phyloP scores from a whole-genome alignment of 2,113 vertebrate species.

The Microtus montanus region DNA sequence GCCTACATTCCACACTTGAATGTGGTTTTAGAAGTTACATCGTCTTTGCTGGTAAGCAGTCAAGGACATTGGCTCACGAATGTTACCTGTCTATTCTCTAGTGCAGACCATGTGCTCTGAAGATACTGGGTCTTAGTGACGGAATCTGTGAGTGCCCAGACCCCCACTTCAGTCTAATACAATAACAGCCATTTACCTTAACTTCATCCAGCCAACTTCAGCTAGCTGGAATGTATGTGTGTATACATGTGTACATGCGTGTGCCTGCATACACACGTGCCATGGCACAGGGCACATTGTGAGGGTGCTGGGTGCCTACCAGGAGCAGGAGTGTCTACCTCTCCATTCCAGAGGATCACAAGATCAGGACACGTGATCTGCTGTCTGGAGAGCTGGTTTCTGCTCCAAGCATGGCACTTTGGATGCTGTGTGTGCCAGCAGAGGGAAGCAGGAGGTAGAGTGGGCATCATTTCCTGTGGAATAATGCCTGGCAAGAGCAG shows the following conservation, averaged over 20 bases:
- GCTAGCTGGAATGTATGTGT: not conserved
- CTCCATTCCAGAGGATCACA: not conserved
- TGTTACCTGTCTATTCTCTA: not conserved
- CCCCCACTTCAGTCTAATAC: not conserved
- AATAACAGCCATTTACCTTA: not conserved
- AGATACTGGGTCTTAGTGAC: not conserved
- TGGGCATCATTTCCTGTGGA: not conserved
- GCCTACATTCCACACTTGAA: too few relatives aligned
- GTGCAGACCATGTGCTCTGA: fast-evolving
- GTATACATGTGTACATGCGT: too few relatives aligned
- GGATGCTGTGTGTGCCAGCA: not conserved
- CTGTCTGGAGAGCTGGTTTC: not conserved
- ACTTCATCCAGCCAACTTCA: not conserved
- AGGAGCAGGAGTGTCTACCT: not conserved
- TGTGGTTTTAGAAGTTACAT: not conserved
- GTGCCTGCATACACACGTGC: not conserved
- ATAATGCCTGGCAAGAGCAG: not conserved
- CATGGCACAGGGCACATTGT: not conserved
- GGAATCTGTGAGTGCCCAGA: not conserved
- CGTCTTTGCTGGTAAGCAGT: not conserved
- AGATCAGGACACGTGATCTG: not conserved
- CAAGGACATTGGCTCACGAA: not conserved
- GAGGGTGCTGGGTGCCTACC: too few relatives aligned
- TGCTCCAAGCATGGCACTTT: not conserved
- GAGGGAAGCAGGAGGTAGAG: not conserved